These are phyloP conservation scores for Falco cherrug DNA, from an alignment of 2,797 vertebrate species.

Conservation along the genomic window DNA sequence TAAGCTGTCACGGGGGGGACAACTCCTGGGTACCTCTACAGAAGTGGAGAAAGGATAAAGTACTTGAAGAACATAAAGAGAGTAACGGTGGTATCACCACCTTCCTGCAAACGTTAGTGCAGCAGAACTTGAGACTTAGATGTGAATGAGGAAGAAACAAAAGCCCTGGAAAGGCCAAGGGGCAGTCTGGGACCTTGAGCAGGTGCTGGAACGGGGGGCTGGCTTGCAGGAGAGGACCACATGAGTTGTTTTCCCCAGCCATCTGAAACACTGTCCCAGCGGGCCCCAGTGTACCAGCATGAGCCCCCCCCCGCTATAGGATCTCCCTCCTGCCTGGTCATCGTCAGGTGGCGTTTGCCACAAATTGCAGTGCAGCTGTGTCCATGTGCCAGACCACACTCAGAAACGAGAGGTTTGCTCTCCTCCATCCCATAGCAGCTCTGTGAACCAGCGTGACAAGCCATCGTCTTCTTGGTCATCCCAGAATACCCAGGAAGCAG, in stretches of 20 bases:
- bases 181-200: accelerated
- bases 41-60: background rate
- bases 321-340: accelerated
- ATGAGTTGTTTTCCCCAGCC: background rate
- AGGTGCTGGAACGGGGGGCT: background rate
- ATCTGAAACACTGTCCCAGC: background rate
- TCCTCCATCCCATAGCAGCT: accelerated
- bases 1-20: background rate
- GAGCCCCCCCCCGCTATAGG: accelerated
- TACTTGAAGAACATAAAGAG: background rate
- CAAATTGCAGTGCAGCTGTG: background rate
- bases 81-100: background rate
- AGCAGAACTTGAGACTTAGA: background rate
- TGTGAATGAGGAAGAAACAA: background rate
- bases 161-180: background rate
- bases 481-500: background rate
- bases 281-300: accelerated
- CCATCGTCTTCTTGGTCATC: background rate
- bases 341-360: background rate
- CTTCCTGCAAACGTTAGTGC: background rate
- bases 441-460: background rate
- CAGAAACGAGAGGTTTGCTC: background rate
- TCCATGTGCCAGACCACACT: background rate
- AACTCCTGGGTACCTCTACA: background rate
- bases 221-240: background rate